phyloP scores from a whole-genome alignment of 2,113 vertebrate genomes.

The Taurulus bubalis region DNA sequence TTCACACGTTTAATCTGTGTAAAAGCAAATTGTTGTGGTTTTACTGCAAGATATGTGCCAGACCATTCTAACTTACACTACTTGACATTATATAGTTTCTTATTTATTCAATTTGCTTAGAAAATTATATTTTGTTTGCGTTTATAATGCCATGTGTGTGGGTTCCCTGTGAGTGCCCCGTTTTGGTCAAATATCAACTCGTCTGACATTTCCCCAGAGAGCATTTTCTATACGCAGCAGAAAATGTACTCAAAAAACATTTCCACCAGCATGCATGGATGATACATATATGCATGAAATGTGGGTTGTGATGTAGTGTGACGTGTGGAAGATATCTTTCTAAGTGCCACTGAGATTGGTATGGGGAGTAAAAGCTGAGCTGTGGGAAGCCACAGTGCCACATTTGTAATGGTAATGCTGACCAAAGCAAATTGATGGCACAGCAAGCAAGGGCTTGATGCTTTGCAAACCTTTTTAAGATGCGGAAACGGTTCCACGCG shows the following conservation, averaged over 20 bases:
- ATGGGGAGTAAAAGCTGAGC: slow-evolving; percentile 23
- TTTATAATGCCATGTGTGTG: neutral
- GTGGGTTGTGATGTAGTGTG: slow-evolving; percentile 18
- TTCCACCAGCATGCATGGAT: slow-evolving; percentile 11
- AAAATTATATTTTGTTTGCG: neutral
- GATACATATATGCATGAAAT: slow-evolving; percentile 29
- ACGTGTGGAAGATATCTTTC: slow-evolving; percentile 31
- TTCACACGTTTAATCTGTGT: neutral
- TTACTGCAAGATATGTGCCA: neutral
- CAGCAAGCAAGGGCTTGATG: neutral
- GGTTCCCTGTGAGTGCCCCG: neutral
- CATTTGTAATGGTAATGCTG: slow-evolving; percentile 45
- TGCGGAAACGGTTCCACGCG: neutral
- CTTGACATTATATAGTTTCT: neutral
- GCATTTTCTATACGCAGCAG: neutral
- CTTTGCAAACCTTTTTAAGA: slow-evolving; percentile 40
- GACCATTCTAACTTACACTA: neutral
- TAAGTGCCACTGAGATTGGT: slow-evolving; percentile 23
- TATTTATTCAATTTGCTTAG: neutral
- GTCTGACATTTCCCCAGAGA: neutral
- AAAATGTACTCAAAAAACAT: neutral
- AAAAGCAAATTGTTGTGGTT: neutral
- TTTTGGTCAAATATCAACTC: neutral
- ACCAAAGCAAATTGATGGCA: slow-evolving; percentile 44
- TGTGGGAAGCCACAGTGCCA: slow-evolving; percentile 32